Percentiles rank a stretch among this genome's conserved stretches.
Evolutionary conservation across 2,113 vertebrate species (phyloP).

Genomic region (Erythrocercus mccallii): DNA sequence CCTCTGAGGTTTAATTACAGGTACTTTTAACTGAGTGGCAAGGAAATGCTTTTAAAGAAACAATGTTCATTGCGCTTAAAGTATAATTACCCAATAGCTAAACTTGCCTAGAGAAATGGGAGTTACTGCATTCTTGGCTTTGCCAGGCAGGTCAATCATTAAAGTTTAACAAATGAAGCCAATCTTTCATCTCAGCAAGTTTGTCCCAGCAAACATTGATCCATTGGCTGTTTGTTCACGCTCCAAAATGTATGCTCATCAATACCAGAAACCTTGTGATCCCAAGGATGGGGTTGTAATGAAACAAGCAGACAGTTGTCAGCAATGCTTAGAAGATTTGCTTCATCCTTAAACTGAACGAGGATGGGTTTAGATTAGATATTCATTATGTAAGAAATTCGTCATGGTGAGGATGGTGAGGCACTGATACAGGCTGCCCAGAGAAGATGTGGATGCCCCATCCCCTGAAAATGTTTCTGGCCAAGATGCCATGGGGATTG

Average conservation of each 20-base stretch:
- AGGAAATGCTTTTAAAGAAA: background rate
- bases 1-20: background rate
- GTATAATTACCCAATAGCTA: conserved; percentile 2
- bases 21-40: background rate
- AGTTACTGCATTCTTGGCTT: background rate
- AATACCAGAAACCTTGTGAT: background rate
- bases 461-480: background rate
- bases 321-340: background rate
- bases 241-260: background rate
- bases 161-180: conserved; percentile 45
- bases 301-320: background rate
- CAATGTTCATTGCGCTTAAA: background rate
- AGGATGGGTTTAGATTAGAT: background rate
- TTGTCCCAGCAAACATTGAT: conserved; percentile 8
- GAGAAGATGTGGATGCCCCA: background rate
- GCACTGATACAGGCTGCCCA: background rate
- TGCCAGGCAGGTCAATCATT: conserved; percentile 19
- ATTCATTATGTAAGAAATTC: rapidly evolving
- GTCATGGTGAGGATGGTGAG: background rate
- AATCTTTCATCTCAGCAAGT: conserved; percentile 46
- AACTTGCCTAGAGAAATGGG: background rate
- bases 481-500: background rate
- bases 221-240: background rate
- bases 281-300: background rate
- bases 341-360: background rate